phyloP scores from a whole-genome alignment of 2,113 vertebrate species.

The Nothoprocta perdicaria region DNA sequence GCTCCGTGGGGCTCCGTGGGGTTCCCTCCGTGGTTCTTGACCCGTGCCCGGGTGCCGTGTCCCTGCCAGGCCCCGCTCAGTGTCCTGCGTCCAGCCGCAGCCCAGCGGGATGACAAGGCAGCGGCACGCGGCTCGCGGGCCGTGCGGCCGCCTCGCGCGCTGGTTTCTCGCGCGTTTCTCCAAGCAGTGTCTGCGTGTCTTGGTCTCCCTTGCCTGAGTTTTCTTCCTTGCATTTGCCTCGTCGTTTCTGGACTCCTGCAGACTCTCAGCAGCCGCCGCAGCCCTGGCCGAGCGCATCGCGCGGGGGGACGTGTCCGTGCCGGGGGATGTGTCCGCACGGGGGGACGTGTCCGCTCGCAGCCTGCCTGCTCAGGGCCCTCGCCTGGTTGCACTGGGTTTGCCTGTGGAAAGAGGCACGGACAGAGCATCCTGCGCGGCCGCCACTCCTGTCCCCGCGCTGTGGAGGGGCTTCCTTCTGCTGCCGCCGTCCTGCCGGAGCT shows the following conservation, averaged over 20 bases:
- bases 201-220: accelerated
- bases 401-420: not conserved
- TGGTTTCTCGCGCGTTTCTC: accelerated
- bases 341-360: not conserved
- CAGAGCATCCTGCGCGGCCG: not conserved
- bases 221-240: not conserved
- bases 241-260: accelerated
- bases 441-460: not conserved
- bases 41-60: too few relatives aligned
- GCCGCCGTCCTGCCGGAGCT: not conserved
- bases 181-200: accelerated
- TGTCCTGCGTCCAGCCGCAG: too few relatives aligned
- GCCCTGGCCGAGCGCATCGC: not conserved
- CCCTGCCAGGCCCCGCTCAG: too few relatives aligned
- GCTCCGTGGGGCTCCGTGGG: too few relatives aligned
- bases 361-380: constrained; percentile 3
- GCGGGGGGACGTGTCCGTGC: not conserved
- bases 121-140: not conserved
- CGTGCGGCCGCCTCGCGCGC: accelerated
- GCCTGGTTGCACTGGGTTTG: not conserved
- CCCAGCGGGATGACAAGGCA: too few relatives aligned
- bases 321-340: too few relatives aligned
- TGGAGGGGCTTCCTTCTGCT: not conserved
- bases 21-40: too few relatives aligned
- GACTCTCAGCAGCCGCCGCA: accelerated